Conservation (phyloP, 2,888 invertebrate genomes). For the Epirrhoe tristata region DNA sequence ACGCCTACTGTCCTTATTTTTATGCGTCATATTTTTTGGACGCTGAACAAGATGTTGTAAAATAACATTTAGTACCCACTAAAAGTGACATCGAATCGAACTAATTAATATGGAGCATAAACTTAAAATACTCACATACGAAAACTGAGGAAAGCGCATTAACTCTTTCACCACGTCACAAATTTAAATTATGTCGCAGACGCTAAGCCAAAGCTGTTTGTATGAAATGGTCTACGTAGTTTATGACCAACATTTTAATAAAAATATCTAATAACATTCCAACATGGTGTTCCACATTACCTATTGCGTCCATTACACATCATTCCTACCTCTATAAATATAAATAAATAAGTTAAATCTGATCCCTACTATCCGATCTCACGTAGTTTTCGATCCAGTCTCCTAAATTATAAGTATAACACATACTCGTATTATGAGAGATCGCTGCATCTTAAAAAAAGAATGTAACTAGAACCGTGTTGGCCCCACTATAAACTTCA, state of each 20-base stretch:
- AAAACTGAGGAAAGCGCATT: constrained; percentile 43
- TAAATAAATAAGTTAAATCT: constrained; percentile 63
- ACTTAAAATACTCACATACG: constrained; percentile 39
- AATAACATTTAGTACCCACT: constrained; percentile 40
- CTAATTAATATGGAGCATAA: constrained; percentile 38
- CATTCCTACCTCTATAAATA: constrained; percentile 53
- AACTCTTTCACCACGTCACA: constrained; percentile 60
- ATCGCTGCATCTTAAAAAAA: constrained; percentile 64
- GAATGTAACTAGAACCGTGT: constrained; percentile 76
- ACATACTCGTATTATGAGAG: constrained; percentile 65
- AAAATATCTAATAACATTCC: constrained; percentile 79
- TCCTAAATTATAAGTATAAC: constrained; percentile 68
- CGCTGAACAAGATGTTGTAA: constrained; percentile 41
- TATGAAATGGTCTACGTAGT: constrained; percentile 58
- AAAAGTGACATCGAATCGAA: constrained; percentile 40
- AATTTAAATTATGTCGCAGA: constrained; percentile 62
- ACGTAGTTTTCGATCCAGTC: constrained; percentile 65
- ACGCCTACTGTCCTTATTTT: constrained; percentile 27
- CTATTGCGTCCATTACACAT: constrained; percentile 61
- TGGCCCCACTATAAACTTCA: constrained; percentile 81
- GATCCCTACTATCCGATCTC: constrained; percentile 71
- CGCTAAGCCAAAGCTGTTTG: constrained; percentile 56
- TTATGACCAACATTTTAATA: constrained; percentile 74
- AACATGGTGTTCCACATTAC: constrained; percentile 63
- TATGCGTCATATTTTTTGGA: constrained; percentile 29